Base-by-base conservation (phyloP, 2,888 invertebrate genomes). In the Lordiphosa andalusiaca region DNA sequence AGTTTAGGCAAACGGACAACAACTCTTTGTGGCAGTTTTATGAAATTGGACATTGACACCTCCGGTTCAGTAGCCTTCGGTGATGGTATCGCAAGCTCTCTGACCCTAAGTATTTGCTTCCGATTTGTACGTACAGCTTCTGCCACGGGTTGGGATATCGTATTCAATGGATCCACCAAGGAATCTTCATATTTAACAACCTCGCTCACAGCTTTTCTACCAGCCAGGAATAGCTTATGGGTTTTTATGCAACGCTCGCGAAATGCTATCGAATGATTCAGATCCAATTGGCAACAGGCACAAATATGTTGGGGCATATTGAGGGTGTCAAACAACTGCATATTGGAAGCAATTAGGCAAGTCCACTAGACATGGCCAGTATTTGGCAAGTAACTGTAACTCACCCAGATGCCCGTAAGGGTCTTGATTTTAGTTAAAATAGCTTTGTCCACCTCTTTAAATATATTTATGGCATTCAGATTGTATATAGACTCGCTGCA, bases 331-430 rank as follows among this genome's bases (percentile, higher is more conserved):
- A 12, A 9, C 38, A 55, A 12, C 56, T 64, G 46, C 21, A 47
- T 47, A 63, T 50, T 9, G 6, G 2, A 10, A 30, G 1, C 30
- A 9, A 9, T 2, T 30, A 3, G 9, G 9, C 3, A 30, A 30
- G 30, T 7, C 6, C 3, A 9, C 9, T 1, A 30, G 30, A 30
- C 9, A 7, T 30, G 7, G 30, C 30, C 2, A 3, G 3, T 0
- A 9, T 7, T 2, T 2, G 7, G 7, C 1, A 7, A 7, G 7
- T 9, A 25, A 48, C 56, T 50, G 7, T 9, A 25, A 48, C 56
- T 50, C 47, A 74, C 80, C 53, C 37, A 48, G 3, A 71, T 36
- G 19, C 77, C 68, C 23, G 63, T 72, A 0, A 75, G 19, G 13
- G 33, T 37, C 57, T 63, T 44, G 2, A 81, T 54, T 12, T 59